Evolutionary conservation across 1,140 invertebrate species (phyloP), one percentile per base, ranked within the genome.

Genomic region (Meloidogyne chitwoodi): DNA sequence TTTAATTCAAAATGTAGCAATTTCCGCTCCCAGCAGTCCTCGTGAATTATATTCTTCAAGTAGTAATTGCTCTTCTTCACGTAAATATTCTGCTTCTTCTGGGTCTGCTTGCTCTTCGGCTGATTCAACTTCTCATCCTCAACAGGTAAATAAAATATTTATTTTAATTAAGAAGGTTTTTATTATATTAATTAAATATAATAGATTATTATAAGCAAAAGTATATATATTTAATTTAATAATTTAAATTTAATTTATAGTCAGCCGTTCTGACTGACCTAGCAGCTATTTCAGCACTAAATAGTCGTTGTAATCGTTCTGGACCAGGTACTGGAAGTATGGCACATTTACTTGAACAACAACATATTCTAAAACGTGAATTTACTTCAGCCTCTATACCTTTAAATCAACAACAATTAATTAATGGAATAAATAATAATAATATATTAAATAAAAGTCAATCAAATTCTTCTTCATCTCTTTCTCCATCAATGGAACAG

Each of bases 401-500:
- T 62, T n/a, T 56, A 16, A 4, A 14, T 6, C 48, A 56, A 56
- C 48, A 48, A 19, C 44, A 56, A n/a, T 56, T n/a, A n/a, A n/a
- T 56, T 19, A 48, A 48, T 56, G 64, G 38, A 12, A 8, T 10
- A 61, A 38, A 8, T 38, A 66, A 16, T 66, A 66, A 34, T 34
- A 34, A 4, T 66, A 66, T 16, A 19, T 27, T 76, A 19, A n/a
- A 76, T 76, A 27, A n/a, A 19, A 29, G 19, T 34, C 62, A 62
- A 26, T 83, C 80, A 24, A 83, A 79, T 34, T 56, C 48, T n/a
- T 67, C 68, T 34, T 76, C 76, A 19, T 81, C 80, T 8, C 66
- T 81, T 34, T 77, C 44, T 14, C 80, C 75, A 2, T 74, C 71
- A 26, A 78, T 83, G 67, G 84, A 85, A 27, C 84, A 85, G 83